These are phyloP conservation scores for Scopus umbretta DNA, from an alignment of 2,113 vertebrate genomes.

Conservation along the genomic window DNA sequence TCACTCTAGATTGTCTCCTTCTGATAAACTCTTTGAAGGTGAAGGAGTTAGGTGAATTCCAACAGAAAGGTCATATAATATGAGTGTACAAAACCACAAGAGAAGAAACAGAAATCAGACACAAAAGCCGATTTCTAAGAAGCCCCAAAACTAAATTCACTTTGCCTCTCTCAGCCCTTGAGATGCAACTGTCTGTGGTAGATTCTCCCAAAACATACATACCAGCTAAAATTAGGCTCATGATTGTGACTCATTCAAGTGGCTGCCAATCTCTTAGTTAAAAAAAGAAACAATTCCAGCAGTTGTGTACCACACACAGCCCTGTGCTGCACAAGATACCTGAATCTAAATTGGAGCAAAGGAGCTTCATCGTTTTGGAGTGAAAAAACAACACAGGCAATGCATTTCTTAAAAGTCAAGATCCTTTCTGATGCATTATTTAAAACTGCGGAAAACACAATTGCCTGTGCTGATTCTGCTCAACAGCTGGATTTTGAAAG, in stretches of 20 bases:
- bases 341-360: not conserved
- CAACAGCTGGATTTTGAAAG: slow-evolving; percentile 31
- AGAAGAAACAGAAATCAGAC: not conserved
- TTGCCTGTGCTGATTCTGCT: not conserved
- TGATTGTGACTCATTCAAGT: slow-evolving; percentile 51
- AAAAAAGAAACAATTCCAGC: slow-evolving; percentile 62
- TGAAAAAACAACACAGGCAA: not conserved
- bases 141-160: not conserved
- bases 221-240: slow-evolving; percentile 53
- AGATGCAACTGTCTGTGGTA: not conserved
- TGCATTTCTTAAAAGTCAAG: not conserved
- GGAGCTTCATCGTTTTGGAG: not conserved
- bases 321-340: not conserved
- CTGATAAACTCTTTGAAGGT: slow-evolving; percentile 16
- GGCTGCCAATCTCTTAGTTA: slow-evolving; percentile 47
- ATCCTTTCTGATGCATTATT: slow-evolving; percentile 6
- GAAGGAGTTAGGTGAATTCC: not conserved
- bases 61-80: not conserved
- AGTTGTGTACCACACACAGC: not conserved
- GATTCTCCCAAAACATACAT: slow-evolving; percentile 4
- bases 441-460: not conserved
- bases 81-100: not conserved
- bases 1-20: not conserved
- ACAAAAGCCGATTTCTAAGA: not conserved
- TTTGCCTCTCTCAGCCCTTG: not conserved